Percentiles rank a stretch among this genome's conserved stretches.
These are phyloP conservation scores for Euphydryas editha DNA, from an alignment of 2,888 invertebrate genomes.

Conservation along the genomic window DNA sequence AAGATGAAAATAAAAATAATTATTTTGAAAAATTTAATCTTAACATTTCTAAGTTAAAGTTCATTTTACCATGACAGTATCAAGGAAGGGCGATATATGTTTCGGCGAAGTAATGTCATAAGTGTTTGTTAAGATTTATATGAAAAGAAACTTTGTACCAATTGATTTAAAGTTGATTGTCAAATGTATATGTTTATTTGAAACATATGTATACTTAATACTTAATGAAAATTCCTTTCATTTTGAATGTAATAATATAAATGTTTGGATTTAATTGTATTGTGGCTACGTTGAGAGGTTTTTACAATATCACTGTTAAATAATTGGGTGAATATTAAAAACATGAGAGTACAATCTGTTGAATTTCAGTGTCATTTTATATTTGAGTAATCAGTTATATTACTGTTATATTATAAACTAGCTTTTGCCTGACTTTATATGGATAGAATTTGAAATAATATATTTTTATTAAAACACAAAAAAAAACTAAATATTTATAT, in stretches of 20 bases:
- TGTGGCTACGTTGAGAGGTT: constrained; percentile 50
- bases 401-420: too few relatives aligned
- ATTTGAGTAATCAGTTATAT: too few relatives aligned
- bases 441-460: too few relatives aligned
- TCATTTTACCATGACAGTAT: background rate
- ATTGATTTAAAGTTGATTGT: constrained; percentile 24
- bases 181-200: constrained; percentile 29
- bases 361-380: background rate
- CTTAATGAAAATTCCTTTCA: constrained; percentile 57
- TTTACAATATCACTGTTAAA: constrained; percentile 45
- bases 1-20: constrained; percentile 1
- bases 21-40: constrained; percentile 11
- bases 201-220: constrained; percentile 67
- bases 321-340: constrained; percentile 50
- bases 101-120: constrained; percentile 1
- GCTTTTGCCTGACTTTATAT: too few relatives aligned
- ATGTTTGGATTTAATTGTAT: constrained; percentile 62
- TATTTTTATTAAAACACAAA: too few relatives aligned
- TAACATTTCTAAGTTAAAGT: constrained; percentile 11
- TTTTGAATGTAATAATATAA: constrained; percentile 47
- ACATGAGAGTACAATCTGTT: constrained; percentile 21
- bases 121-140: background rate
- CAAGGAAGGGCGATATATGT: constrained; percentile 18
- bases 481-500: too few relatives aligned
- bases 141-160: background rate